These are phyloP conservation scores for Pseudolaguvia tuberculata DNA, from an alignment of 2,113 vertebrate species.

Conservation along the genomic window DNA sequence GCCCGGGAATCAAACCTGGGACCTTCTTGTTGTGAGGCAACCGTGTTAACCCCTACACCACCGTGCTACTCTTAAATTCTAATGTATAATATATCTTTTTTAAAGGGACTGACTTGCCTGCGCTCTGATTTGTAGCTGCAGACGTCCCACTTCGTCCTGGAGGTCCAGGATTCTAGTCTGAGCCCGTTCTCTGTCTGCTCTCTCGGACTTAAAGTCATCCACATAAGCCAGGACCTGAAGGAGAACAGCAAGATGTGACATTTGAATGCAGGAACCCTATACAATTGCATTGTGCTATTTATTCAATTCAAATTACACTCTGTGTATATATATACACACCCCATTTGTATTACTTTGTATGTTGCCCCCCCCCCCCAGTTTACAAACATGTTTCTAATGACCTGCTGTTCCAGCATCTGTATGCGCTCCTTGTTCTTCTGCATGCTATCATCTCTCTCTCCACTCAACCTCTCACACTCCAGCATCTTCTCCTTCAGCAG, in stretches of 20 bases:
- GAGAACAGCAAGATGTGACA: background rate
- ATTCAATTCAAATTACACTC: no score
- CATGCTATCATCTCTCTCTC: slow-evolving; percentile 62
- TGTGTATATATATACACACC: background rate
- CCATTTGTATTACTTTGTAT: background rate
- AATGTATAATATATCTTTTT: background rate
- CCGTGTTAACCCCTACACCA: no score
- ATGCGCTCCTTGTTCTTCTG: slow-evolving; percentile 66
- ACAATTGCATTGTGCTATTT: background rate
- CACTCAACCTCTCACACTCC: slow-evolving; percentile 58
- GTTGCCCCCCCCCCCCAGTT: background rate
- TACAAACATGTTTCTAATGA: slow-evolving; percentile 48
- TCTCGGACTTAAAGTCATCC: slow-evolving; percentile 86
- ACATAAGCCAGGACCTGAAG: slow-evolving; percentile 80
- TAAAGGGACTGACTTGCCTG: slow-evolving; percentile 66
- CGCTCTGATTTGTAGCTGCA: slow-evolving; percentile 69
- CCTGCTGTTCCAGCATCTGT: slow-evolving; percentile 92
- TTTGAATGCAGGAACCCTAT: background rate
- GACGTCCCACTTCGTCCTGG: slow-evolving; percentile 69
- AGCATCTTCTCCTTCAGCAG: slow-evolving; percentile 78
- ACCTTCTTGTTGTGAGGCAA: no score
- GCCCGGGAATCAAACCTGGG: no score
- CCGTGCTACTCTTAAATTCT: no score
- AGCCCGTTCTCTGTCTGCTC: slow-evolving; percentile 83
- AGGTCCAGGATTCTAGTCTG: slow-evolving; percentile 81